Evolutionary conservation across 2,113 vertebrate genomes (phyloP).

Genomic region (Odontesthes bonariensis): DNA sequence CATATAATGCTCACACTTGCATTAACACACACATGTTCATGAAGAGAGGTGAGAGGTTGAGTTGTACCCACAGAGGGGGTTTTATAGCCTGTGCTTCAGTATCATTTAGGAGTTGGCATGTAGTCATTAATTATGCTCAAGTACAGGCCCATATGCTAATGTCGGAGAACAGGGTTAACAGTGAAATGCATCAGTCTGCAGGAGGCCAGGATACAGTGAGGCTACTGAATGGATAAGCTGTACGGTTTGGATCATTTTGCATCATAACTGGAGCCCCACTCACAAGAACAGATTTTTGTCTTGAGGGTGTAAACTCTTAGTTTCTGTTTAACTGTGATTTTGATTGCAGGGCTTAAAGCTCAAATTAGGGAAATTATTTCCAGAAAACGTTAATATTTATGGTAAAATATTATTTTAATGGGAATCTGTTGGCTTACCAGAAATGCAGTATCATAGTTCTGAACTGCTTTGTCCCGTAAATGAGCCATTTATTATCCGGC

Average conservation of each 20-base stretch:
- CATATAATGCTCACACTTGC: background rate
- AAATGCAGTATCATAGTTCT: background rate
- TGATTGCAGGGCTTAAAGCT: background rate
- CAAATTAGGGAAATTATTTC: background rate
- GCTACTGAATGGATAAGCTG: background rate
- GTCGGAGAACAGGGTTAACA: conserved; percentile 32
- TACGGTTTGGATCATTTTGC: background rate
- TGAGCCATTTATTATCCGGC: no score
- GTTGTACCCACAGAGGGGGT: conserved; percentile 41
- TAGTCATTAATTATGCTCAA: conserved; percentile 58
- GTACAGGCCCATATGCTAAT: conserved; percentile 37
- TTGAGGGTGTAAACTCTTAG: no score
- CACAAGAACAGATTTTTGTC: background rate
- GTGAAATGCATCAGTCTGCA: conserved; percentile 21
- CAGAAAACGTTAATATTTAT: no score
- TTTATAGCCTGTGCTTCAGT: conserved; percentile 42
- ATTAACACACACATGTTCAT: conserved; percentile 1
- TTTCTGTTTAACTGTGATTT: background rate
- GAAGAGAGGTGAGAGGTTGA: conserved; percentile 40
- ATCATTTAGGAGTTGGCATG: conserved; percentile 46
- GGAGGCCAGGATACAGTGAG: background rate
- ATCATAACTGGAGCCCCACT: background rate
- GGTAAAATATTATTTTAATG: background rate
- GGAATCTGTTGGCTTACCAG: background rate
- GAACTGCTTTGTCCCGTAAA: no score